These are phyloP conservation scores for Chironomus riparius DNA, from an alignment of 2,888 invertebrate species.

Conservation along the genomic window DNA sequence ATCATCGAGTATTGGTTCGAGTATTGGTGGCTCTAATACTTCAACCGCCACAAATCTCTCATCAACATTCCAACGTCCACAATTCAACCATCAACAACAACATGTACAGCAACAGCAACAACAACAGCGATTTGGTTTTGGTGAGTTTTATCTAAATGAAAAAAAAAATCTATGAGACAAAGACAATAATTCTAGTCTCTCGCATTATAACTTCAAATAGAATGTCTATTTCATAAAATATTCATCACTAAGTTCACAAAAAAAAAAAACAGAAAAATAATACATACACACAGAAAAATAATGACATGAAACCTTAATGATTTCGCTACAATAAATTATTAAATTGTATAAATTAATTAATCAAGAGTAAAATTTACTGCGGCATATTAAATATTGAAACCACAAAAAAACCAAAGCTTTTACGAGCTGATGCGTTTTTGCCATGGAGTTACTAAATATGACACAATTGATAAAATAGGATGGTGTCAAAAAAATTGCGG, in stretches of 20 bases:
- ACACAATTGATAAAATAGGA: no score
- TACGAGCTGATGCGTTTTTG: neutral
- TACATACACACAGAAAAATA: neutral
- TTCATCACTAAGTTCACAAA: neutral
- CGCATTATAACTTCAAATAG: neutral
- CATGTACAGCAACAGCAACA: slow-evolving; percentile 28
- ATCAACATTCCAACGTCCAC: slow-evolving; percentile 26
- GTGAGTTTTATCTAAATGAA: slow-evolving; percentile 8
- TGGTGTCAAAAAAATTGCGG: no score
- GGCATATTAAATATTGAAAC: neutral
- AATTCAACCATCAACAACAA: slow-evolving; percentile 25
- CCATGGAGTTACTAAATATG: no score
- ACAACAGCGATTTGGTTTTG: slow-evolving; percentile 24
- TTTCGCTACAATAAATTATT: slow-evolving; percentile 3
- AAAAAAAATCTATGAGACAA: neutral
- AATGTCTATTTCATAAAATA: slow-evolving; percentile 14
- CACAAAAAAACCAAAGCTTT: neutral
- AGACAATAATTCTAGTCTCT: neutral
- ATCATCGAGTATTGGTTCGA: slow-evolving; percentile 25
- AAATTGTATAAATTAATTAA: slow-evolving; percentile 16
- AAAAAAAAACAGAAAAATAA: neutral
- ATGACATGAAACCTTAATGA: neutral
- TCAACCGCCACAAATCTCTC: slow-evolving; percentile 27
- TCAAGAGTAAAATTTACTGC: neutral
- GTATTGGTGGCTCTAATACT: slow-evolving; percentile 24